Conservation (phyloP, 2,113 vertebrate species). For the Zosterops borbonicus region DNA sequence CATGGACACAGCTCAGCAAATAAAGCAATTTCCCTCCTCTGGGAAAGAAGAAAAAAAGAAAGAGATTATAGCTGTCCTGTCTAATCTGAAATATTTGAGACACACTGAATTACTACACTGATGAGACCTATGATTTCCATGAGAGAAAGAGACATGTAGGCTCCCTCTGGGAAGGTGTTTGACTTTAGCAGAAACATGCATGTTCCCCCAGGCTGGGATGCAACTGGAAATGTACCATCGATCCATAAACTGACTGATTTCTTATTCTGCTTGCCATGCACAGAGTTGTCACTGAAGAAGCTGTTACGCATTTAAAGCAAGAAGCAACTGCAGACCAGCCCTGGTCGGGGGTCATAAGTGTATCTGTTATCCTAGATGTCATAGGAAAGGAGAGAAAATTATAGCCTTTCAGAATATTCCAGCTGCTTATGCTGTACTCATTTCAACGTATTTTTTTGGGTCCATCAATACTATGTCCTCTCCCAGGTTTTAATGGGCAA, state of each 20-base stretch:
- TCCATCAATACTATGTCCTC: not conserved
- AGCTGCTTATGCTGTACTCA: not conserved
- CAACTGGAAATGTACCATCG: constrained; percentile 1
- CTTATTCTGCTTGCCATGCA: constrained; percentile 44
- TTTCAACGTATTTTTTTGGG: not conserved
- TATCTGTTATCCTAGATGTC: not conserved
- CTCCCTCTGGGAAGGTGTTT: constrained; percentile 27
- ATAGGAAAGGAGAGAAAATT: not conserved
- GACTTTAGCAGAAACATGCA: constrained; percentile 32
- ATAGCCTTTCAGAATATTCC: not conserved
- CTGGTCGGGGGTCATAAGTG: not conserved
- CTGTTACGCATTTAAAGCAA: constrained; percentile 14
- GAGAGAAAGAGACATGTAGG: not conserved
- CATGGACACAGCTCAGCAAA: not conserved
- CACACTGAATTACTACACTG: constrained; percentile 29
- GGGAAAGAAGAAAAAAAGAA: constrained; percentile 8
- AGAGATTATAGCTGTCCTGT: constrained; percentile 26
- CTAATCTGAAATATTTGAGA: constrained; percentile 56
- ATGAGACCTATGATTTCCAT: constrained; percentile 49
- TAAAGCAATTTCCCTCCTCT: constrained; percentile 7
- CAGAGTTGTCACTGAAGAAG: not conserved
- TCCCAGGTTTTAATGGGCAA: not conserved
- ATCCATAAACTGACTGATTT: not conserved
- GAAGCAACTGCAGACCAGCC: not conserved
- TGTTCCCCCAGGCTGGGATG: constrained; percentile 32